Evolutionary conservation across 2,797 vertebrate species (phyloP), one percentile per base, ranked within the genome.

Genomic region (Hydrolagus colliei): DNA sequence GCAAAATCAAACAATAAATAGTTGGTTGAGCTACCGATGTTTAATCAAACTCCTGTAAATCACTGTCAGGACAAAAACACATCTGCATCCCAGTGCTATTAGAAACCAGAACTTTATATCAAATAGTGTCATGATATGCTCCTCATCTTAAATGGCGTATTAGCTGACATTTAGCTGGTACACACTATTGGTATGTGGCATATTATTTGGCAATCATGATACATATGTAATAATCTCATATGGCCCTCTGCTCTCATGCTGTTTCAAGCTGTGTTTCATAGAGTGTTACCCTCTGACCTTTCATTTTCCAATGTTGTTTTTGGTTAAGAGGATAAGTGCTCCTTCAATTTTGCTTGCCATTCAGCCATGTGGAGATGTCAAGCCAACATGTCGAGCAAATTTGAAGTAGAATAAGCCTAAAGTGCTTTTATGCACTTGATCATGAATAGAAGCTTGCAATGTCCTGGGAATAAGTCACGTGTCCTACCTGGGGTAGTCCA

Each of bases 1-100:
- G 20, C 71, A 68, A 84, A 65, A 32, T 12, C 7, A 80, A 67
- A 68, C 62, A 80, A 80, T 20, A 77, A 77, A 59, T 77, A 84
- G 65, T 20, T 67, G 14, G 35, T 80, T 80, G 65, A 67, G 27
- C 78, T 35, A 14, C 35, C 27, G 62, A 35, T 32, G 78, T 80
- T 80, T 80, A 80, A 62, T 16, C 78, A 84, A 84, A 71, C 13
- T 65, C 16, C 63, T 27, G 32, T 32, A 80, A 22, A 32, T 80
- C 35, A 63, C 16, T 27, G 67, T 35, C 65, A 9, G 67, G 65
- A 9, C 63, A 65, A 71, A 52, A 68, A 68, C 71, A 41, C 52
- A 84, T 35, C 9, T 1, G 41, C 32, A 71, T 63, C 16, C 14
- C 65, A 84, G 32, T 41, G 71, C 41, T 41, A 68, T 22, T 41